phyloP scores from a whole-genome alignment of 2,113 vertebrate species.

The Psilopsiagon aymara region DNA sequence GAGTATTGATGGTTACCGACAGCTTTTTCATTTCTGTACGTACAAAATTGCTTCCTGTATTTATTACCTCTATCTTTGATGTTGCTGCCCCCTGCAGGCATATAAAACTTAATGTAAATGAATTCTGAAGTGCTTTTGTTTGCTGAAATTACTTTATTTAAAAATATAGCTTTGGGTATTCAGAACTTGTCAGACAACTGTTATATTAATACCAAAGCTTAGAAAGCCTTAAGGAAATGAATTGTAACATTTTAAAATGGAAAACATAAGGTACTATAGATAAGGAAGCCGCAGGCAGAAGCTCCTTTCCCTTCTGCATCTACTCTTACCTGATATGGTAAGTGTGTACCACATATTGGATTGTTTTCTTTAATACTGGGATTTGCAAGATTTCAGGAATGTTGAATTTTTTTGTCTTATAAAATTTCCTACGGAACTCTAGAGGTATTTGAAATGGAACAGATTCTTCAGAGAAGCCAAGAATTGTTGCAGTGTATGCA shows the following conservation, averaged over 20 bases:
- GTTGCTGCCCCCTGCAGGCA: slow-evolving; percentile 64
- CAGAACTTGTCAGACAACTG: not conserved
- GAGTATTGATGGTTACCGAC: not conserved
- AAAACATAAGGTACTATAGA: slow-evolving; percentile 21
- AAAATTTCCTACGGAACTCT: not conserved
- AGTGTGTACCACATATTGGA: not conserved
- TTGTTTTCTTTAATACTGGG: not conserved
- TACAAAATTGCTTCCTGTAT: not conserved
- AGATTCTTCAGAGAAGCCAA: not conserved
- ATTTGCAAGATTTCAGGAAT: not conserved
- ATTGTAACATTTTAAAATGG: not conserved
- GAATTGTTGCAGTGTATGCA: not conserved
- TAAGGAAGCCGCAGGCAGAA: slow-evolving; percentile 2
- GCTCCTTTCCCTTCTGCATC: not conserved
- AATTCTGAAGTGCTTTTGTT: not conserved
- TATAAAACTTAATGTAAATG: not conserved
- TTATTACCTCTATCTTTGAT: slow-evolving; percentile 11
- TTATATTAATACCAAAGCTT: not conserved
- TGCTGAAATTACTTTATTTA: not conserved
- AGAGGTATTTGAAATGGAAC: not conserved
- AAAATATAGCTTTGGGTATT: not conserved
- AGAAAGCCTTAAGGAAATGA: not conserved
- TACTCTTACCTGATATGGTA: not conserved
- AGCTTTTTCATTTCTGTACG: not conserved
- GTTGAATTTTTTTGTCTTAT: not conserved